These are phyloP conservation scores for Pseudomugil gertrudae DNA, from an alignment of 2,797 vertebrate species.

Conservation along the genomic window DNA sequence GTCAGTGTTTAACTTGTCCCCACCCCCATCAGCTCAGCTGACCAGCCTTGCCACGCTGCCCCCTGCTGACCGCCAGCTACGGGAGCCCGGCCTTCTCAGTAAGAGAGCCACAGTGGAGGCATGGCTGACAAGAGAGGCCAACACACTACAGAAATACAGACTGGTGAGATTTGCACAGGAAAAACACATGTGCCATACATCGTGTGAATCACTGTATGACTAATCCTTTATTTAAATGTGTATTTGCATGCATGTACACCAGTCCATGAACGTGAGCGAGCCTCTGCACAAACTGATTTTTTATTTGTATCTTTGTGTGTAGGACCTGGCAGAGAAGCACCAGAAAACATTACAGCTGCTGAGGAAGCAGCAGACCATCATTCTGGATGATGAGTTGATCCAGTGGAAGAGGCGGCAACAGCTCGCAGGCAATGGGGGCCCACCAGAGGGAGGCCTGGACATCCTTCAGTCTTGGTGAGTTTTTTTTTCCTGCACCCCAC, in stretches of 20 bases:
- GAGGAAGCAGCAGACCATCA: conserved; percentile 95
- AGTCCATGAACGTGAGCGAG: background rate
- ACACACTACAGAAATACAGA: conserved; percentile 97
- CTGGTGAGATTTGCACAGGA: conserved; percentile 81
- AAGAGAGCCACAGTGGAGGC: conserved; percentile 92
- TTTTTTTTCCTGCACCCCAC: conserved; percentile 48
- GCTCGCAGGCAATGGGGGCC: conserved; percentile 93
- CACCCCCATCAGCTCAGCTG: conserved; percentile 86
- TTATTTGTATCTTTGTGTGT: conserved; percentile 2
- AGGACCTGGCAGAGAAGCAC: conserved; percentile 96
- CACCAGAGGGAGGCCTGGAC: conserved; percentile 91
- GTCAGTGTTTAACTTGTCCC: conserved; percentile 13
- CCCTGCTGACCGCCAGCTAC: conserved; percentile 88
- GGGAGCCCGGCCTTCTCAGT: conserved; percentile 91
- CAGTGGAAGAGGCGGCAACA: conserved; percentile 98
- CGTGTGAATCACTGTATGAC: background rate
- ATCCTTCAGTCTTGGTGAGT: conserved; percentile 93
- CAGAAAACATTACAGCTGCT: conserved; percentile 94
- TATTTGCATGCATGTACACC: background rate
- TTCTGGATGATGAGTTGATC: conserved; percentile 96
- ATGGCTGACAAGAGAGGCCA: conserved; percentile 95
- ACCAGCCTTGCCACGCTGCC: conserved; percentile 88
- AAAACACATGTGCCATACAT: background rate
- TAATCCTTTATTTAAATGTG: background rate
- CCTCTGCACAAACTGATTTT: background rate